These are phyloP conservation scores for Corythaixoides concolor DNA, from an alignment of 2,113 vertebrate species.

Conservation along the genomic window DNA sequence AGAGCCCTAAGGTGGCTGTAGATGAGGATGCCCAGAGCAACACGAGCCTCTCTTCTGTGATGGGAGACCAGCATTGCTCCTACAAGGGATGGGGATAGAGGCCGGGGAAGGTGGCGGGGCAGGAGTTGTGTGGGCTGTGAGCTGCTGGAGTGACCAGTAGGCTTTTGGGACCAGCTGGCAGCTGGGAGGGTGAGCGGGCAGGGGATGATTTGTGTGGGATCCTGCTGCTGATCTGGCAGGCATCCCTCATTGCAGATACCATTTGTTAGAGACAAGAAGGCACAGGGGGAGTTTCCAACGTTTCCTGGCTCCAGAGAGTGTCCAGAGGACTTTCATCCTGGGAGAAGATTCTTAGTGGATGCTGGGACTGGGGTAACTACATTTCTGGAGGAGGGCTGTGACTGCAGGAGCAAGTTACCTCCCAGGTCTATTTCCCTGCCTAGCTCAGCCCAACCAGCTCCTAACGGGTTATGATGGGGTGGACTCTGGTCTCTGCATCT, in stretches of 20 bases:
- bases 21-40: neutral
- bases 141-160: neutral
- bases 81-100: neutral
- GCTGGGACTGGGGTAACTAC: neutral
- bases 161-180: neutral
- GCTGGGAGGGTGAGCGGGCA: neutral
- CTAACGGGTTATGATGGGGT: rapidly evolving
- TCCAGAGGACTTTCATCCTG: neutral
- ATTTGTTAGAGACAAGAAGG: neutral
- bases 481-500: neutral
- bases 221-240: neutral
- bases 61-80: neutral
- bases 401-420: neutral
- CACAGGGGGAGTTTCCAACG: neutral
- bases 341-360: neutral
- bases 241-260: neutral
- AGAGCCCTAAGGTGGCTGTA: rapidly evolving
- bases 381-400: neutral
- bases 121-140: neutral
- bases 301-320: neutral
- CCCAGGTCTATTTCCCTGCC: neutral
- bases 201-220: neutral
- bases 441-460: neutral
- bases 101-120: neutral
- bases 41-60: neutral